Conservation (phyloP, 2,113 vertebrate species). For the Semnornis frantzii region DNA sequence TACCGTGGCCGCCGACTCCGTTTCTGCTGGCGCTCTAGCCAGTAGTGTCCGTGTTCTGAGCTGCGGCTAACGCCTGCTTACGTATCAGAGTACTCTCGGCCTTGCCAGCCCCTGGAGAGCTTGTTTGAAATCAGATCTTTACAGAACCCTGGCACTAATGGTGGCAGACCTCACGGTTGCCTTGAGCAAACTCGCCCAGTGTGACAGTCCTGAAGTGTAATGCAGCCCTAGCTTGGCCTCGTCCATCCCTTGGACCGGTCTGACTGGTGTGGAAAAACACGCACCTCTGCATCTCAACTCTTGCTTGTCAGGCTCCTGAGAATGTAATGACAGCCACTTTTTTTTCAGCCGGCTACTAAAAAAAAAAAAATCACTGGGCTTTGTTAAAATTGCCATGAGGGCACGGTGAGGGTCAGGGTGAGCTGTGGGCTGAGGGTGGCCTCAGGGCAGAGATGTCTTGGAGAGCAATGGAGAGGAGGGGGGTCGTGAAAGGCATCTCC, state of each 20-base stretch:
- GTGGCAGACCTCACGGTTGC: rapidly evolving
- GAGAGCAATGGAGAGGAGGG: rapidly evolving
- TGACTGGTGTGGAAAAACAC: rapidly evolving
- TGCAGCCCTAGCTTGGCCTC: rapidly evolving
- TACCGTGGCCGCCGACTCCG: neutral
- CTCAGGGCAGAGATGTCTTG: neutral
- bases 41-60: rapidly evolving
- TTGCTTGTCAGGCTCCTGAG: neutral
- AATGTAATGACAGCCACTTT: rapidly evolving
- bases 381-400: rapidly evolving
- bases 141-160: rapidly evolving
- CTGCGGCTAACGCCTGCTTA: rapidly evolving
- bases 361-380: rapidly evolving
- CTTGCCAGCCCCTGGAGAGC: neutral
- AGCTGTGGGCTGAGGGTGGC: neutral
- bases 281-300: rapidly evolving
- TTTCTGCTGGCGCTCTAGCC: rapidly evolving
- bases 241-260: rapidly evolving
- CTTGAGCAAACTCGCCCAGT: rapidly evolving
- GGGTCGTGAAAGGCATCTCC: too few relatives aligned
- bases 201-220: rapidly evolving
- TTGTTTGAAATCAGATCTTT: rapidly evolving
- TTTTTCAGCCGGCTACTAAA: neutral
- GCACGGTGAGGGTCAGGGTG: rapidly evolving
- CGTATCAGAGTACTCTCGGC: rapidly evolving